phyloP scores from a whole-genome alignment of 2,888 invertebrate genomes.

The Panzeria rudis region DNA sequence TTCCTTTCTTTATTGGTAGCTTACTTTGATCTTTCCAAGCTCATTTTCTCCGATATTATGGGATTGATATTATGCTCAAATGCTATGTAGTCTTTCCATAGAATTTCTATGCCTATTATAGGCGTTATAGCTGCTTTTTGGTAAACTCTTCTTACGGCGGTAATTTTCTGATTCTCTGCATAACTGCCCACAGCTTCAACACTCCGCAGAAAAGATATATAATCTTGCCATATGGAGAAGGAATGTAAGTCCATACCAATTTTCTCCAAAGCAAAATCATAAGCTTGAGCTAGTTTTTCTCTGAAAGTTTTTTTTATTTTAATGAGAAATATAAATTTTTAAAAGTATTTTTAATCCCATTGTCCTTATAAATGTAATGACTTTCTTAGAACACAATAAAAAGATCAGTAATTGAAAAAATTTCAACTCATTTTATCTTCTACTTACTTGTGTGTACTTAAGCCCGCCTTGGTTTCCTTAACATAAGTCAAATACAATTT shows the following conservation, averaged over 20 bases:
- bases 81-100: conserved; percentile 98
- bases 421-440: background rate
- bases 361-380: background rate
- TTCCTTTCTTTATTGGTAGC: conserved; percentile 15
- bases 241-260: conserved; percentile 99
- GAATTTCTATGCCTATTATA: conserved; percentile 97
- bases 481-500: conserved; percentile 98
- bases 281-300: conserved; percentile 99
- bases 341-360: background rate
- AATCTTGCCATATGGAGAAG: conserved; percentile 98
- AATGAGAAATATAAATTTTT: background rate
- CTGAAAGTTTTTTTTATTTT: conserved; percentile 84
- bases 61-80: conserved; percentile 96
- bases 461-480: conserved; percentile 97
- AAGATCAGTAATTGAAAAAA: background rate
- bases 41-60: conserved; percentile 97
- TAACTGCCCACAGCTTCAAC: conserved; percentile 99
- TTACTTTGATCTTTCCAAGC: conserved; percentile 92
- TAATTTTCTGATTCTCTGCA: conserved; percentile 99
- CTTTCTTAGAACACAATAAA: background rate
- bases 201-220: conserved; percentile 96
- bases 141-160: conserved; percentile 98
- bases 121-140: conserved; percentile 98
- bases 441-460: conserved; percentile 96
- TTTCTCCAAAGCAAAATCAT: conserved; percentile 99